Base-by-base conservation (phyloP, 2,888 invertebrate species). In the Volucella zonaria region DNA sequence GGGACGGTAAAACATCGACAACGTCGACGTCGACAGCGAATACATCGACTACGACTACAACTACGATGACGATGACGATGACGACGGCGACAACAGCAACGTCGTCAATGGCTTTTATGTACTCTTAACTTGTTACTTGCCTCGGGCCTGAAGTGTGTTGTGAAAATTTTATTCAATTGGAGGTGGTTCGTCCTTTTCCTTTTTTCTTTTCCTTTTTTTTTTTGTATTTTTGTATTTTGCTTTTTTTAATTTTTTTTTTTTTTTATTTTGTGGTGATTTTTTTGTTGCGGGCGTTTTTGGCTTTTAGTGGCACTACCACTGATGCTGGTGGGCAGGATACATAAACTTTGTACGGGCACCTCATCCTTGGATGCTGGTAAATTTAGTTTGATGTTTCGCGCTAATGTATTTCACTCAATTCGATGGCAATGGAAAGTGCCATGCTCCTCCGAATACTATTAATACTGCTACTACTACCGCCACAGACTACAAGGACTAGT, bases 391-490 rank as follows among this genome's bases (percentile, higher is more conserved):
- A 85, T 85, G 73, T 81, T 85, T 61, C 76, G 51, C 81, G 71
- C 85, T 81, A 85, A 85, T 85, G 81, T 85, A 85, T 85, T 85
- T 76, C 73, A 76, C 76, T 76, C 81, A 73, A 85, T 81, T 81
- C 85, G 51, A 61, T 56, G 68, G 59, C 49, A 68, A 67, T 54
- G 73, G 43, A 31, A 18, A 18, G 62, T 31, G 31, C 31, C 31
- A 31, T 31, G 31, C 31, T 31, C 31, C 31, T 31, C 6, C 6
- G 31, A 31, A 31, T 31, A 31, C 31, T 6, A 31, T 4, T 4
- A 6, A 0, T 31, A 31, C 31, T 31, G 6, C 0, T 4, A 31
- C 6, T 31, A 31, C 31, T 31, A 31, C 31, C 1, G 2, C 31
- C 31, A 31, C 31, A 31, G 31, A 6, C 31, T 31, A 31, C 6